Evolutionary conservation across 2,797 vertebrate species (phyloP), one percentile per base, ranked within the genome.

Genomic region (Ptychadena robeensis): DNA sequence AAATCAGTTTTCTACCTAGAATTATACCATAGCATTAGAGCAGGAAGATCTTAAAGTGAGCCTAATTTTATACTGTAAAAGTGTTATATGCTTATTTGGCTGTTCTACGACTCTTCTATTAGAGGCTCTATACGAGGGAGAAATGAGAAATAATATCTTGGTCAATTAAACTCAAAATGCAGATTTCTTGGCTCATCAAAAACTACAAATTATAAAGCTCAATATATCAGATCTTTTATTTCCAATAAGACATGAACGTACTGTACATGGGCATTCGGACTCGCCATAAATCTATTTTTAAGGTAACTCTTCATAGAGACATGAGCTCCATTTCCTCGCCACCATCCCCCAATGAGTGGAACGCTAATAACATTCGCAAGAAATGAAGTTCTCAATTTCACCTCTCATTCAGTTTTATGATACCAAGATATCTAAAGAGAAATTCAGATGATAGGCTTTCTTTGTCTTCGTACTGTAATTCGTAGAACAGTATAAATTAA

Each of bases 371-470:
- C 84, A 71, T 83, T 86, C 90, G 75, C 84, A 88, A 90, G 91
- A 87, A 85, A 88, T 80, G 82, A 87, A 88, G 87, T 87, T 86
- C 86, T 88, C 85, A 86, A 89, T 89, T 89, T 90, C 70, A 82
- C 90, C 88, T 89, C 73, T 80, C 78, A 88, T 87, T 91, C 34
- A 86, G 89, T 91, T 92, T 91, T 92, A 92, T 9, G 34, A 85
- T 86, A 86, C 9, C 82, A 76, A 53, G 78, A 85, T 85, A 76
- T 85, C 78, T 85, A 85, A 85, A 85, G 87, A 88, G 90, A 87
- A 91, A 91, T 88, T 91, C 90, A 87, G 77, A 89, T 89, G 89
- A 87, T 87, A 90, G 89, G 78, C 88, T 89, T 91, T 91, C 86
- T 91, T 86, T 90, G 87, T 79, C 73, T 90, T 90, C 86, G 74